Conservation (phyloP, 2,797 vertebrate genomes). For the Sebastiscus albofasciatus region DNA sequence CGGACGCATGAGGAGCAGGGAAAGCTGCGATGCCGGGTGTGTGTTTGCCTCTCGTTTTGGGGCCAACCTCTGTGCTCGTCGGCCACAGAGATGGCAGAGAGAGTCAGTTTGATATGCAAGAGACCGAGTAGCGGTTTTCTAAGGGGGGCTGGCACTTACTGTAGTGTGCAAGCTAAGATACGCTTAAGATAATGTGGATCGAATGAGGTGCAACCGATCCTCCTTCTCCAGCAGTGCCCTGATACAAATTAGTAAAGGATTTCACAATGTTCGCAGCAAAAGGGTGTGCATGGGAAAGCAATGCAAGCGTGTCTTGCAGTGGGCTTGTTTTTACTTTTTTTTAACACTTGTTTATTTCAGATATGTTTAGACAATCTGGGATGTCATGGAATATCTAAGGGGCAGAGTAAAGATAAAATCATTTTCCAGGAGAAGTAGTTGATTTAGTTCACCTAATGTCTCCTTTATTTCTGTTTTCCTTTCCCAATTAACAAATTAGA, state of each 20-base stretch:
- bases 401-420: conserved; percentile 13
- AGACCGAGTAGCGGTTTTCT: conserved; percentile 68
- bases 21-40: conserved; percentile 7
- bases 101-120: conserved; percentile 31
- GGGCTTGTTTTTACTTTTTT: not conserved
- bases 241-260: conserved; percentile 56
- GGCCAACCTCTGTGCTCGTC: conserved; percentile 77
- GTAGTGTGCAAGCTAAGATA: conserved; percentile 4
- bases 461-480: conserved; percentile 20
- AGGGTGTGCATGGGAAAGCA: conserved; percentile 16
- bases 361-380: conserved; percentile 17
- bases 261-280: conserved; percentile 35
- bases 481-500: conserved; percentile 34
- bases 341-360: conserved; percentile 31
- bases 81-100: conserved; percentile 77
- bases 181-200: conserved; percentile 48
- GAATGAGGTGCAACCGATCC: conserved; percentile 54
- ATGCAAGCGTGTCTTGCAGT: not conserved
- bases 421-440: conserved; percentile 6
- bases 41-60: not conserved
- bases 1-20: conserved; percentile 2
- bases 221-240: conserved; percentile 32
- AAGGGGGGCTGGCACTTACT: conserved; percentile 20
- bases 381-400: conserved; percentile 27
- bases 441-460: conserved; percentile 24